These are phyloP conservation scores for Emydocephalus ijimae DNA, from an alignment of 2,113 vertebrate genomes.

Conservation along the genomic window DNA sequence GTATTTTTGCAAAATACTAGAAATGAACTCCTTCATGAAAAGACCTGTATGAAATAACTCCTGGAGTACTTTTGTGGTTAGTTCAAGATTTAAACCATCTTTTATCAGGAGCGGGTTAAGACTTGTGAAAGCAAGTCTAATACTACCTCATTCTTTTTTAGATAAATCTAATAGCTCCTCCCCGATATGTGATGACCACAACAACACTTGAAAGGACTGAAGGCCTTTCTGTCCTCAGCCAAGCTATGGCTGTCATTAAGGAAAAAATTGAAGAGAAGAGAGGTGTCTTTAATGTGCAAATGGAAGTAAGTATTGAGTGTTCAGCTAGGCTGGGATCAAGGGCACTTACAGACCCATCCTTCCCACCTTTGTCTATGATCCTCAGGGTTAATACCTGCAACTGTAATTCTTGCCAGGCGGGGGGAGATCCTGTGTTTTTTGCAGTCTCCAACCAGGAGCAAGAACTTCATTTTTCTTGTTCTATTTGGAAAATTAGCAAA, in stretches of 20 bases:
- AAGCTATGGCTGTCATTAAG: conserved; percentile 98
- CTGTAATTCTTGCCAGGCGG: neutral
- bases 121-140: neutral
- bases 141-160: conserved; percentile 29
- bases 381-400: neutral
- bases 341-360: neutral
- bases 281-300: conserved; percentile 96
- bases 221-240: conserved; percentile 94
- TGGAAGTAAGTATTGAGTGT: conserved; percentile 80
- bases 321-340: neutral
- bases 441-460: too few species aligned
- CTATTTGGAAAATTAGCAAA: neutral
- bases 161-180: conserved; percentile 98
- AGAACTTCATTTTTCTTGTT: neutral
- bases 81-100: neutral
- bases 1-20: neutral
- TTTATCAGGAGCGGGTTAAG: neutral
- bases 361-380: neutral
- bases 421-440: neutral
- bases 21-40: neutral
- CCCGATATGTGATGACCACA: conserved; percentile 98
- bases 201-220: conserved; percentile 97
- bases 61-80: neutral
- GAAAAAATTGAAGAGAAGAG: conserved; percentile 98
- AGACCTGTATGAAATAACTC: neutral